Percentiles rank a stretch among this genome's conserved stretches.
phyloP scores from a whole-genome alignment of 2,888 invertebrate species.

The Netelia inedita region DNA sequence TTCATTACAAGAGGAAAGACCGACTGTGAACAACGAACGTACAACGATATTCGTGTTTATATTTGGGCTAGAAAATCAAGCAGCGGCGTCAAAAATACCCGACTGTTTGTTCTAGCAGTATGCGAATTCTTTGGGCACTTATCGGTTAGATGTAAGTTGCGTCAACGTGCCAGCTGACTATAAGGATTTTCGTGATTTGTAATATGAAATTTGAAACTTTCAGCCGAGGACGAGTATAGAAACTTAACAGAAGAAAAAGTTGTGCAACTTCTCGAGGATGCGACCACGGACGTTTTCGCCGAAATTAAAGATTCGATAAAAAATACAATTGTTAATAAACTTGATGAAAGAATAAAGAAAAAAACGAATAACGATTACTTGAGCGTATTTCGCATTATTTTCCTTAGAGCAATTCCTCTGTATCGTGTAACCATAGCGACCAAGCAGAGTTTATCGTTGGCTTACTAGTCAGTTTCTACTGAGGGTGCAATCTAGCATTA shows the following conservation, averaged over 20 bases:
- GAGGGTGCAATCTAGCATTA: background rate
- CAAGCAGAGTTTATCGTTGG: background rate
- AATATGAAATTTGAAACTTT: slow-evolving; percentile 45
- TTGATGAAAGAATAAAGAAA: slow-evolving; percentile 24
- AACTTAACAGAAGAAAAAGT: slow-evolving; percentile 76
- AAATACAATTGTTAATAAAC: slow-evolving; percentile 51
- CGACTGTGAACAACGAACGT: slow-evolving; percentile 73
- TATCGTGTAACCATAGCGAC: slow-evolving; percentile 59
- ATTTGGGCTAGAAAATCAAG: slow-evolving; percentile 89
- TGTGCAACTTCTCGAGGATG: slow-evolving; percentile 69
- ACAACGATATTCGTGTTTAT: slow-evolving; percentile 87
- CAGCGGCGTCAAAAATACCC: slow-evolving; percentile 87
- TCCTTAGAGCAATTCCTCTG: slow-evolving; percentile 1
- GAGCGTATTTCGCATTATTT: background rate
- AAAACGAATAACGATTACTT: slow-evolving; percentile 19
- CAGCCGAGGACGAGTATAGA: slow-evolving; percentile 77
- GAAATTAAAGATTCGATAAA: slow-evolving; percentile 66
- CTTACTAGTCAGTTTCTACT: background rate
- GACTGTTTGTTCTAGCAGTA: slow-evolving; percentile 89
- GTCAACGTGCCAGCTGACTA: background rate
- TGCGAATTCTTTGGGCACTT: slow-evolving; percentile 93
- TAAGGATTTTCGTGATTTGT: background rate
- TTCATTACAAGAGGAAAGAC: slow-evolving; percentile 88
- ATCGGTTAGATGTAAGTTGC: slow-evolving; percentile 88
- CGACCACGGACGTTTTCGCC: slow-evolving; percentile 72